Evolutionary conservation across 37 sponge, comb jelly and placozoan genomes (phyloP).

Genomic region (Spongilla lacustris): DNA sequence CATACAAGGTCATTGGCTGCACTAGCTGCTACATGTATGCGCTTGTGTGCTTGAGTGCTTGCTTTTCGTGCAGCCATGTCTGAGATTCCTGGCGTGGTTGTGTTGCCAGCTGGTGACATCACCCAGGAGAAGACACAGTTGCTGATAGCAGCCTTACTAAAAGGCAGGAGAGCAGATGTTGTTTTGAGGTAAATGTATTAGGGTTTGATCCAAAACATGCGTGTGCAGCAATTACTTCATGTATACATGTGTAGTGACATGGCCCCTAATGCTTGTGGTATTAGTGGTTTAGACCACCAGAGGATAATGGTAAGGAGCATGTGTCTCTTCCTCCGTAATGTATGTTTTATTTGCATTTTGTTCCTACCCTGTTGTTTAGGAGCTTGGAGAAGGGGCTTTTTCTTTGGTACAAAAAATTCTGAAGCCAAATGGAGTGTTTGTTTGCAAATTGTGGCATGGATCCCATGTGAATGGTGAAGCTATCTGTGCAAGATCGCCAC

Average conservation of each 20-base stretch:
- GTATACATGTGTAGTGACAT: conserved; percentile 64
- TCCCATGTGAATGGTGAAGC: conserved; percentile 38
- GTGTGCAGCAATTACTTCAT: background rate
- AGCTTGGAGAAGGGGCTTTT: conserved; percentile 47
- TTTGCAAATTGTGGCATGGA: conserved; percentile 78
- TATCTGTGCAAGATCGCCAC: background rate
- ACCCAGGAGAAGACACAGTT: conserved; percentile 9
- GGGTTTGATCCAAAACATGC: background rate
- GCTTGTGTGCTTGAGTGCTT: background rate
- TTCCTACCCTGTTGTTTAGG: conserved; percentile 13
- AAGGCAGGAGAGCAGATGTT: conserved; percentile 53
- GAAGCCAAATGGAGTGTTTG: conserved; percentile 44
- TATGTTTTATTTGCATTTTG: background rate
- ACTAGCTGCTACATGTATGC: background rate
- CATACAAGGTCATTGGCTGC: conserved; percentile 37
- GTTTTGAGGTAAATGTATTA: conserved; percentile 60
- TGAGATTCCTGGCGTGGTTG: conserved; percentile 52
- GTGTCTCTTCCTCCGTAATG: too few relatives aligned
- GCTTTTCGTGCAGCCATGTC: conserved; percentile 24
- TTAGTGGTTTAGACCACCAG: conserved; percentile 69
- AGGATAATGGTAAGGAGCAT: conserved; percentile 65
- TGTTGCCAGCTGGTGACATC: conserved; percentile 37
- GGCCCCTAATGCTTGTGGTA: conserved; percentile 88
- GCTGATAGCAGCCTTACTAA: conserved; percentile 14
- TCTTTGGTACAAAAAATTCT: conserved; percentile 29